Evolutionary conservation across 2,797 vertebrate species (phyloP).

Genomic region (Kryptolebias ocellatus): DNA sequence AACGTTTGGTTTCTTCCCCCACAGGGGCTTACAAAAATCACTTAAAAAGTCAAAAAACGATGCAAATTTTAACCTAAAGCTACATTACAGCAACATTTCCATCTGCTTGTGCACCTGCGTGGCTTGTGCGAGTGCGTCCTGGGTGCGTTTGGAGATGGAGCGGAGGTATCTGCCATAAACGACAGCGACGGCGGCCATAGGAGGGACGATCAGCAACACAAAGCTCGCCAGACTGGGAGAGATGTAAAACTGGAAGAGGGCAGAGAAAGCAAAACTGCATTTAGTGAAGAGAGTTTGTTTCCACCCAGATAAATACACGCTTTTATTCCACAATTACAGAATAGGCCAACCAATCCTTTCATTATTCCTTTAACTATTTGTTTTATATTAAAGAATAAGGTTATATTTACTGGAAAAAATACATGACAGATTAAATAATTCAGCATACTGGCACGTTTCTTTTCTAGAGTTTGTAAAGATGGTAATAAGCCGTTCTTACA

Average conservation of each 20-base stretch:
- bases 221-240: conserved; percentile 92
- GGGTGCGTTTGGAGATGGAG: conserved; percentile 90
- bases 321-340: too few relatives aligned
- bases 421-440: too few relatives aligned
- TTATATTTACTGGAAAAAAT: too few relatives aligned
- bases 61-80: neutral
- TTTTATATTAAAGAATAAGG: too few relatives aligned
- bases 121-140: conserved; percentile 95
- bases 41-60: neutral
- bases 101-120: conserved; percentile 86
- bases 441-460: too few relatives aligned
- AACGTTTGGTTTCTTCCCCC: neutral
- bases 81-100: neutral
- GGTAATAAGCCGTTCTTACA: too few relatives aligned
- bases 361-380: too few relatives aligned
- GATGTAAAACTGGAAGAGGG: conserved; percentile 88
- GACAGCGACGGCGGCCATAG: conserved; percentile 87
- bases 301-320: too few relatives aligned
- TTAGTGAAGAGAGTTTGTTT: neutral
- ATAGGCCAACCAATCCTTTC: too few relatives aligned
- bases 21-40: conserved; percentile 1
- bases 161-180: conserved; percentile 91
- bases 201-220: conserved; percentile 92
- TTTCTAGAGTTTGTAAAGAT: too few relatives aligned
- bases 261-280: neutral